phyloP scores from a whole-genome alignment of 2,113 vertebrate species.

The Nycticorax nycticorax region DNA sequence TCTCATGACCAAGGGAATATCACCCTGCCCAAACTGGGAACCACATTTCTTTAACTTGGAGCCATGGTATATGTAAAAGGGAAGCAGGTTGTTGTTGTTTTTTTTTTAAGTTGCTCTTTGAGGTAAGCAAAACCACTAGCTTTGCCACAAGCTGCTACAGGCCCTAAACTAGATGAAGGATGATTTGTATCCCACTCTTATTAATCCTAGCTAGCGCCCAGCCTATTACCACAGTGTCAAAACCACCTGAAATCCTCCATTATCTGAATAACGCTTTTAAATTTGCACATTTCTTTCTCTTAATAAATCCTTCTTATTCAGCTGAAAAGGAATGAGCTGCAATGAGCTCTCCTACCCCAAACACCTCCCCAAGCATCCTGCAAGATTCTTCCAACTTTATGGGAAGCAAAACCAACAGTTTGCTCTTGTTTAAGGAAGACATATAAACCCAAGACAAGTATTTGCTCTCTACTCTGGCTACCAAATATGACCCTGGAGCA shows the following conservation, averaged over 20 bases:
- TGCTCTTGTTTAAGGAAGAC: not conserved
- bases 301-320: not conserved
- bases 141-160: slow-evolving; percentile 45
- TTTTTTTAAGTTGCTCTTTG: not conserved
- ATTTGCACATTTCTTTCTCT: slow-evolving; percentile 11
- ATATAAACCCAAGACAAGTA: not conserved
- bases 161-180: slow-evolving; percentile 33
- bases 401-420: not conserved
- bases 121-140: slow-evolving; percentile 24
- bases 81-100: not conserved
- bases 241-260: slow-evolving; percentile 20
- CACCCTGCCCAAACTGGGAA: not conserved
- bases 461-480: not conserved
- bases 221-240: not conserved
- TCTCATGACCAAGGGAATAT: not conserved
- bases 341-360: not conserved
- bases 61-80: not conserved
- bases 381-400: not conserved
- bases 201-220: slow-evolving; percentile 23
- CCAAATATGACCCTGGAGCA: not conserved
- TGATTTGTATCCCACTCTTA: slow-evolving; percentile 21
- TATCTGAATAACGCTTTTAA: slow-evolving; percentile 28
- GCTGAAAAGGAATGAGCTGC: not conserved
- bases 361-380: not conserved
- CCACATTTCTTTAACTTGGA: slow-evolving; percentile 14